These are phyloP conservation scores for Anser cygnoides DNA, from an alignment of 2,113 vertebrate genomes.

Conservation along the genomic window DNA sequence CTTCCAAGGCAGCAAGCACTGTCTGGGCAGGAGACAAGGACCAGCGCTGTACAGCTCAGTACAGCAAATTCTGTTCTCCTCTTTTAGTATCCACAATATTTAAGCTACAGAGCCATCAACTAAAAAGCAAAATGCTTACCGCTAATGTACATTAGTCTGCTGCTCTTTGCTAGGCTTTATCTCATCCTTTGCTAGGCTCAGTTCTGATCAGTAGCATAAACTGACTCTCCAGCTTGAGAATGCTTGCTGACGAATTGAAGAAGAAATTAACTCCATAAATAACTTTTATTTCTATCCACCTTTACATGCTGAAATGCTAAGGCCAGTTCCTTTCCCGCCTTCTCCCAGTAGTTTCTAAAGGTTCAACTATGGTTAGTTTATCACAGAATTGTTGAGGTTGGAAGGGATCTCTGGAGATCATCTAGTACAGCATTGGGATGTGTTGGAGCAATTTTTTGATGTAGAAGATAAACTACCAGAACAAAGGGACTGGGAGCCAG, in stretches of 20 bases:
- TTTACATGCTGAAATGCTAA: not conserved
- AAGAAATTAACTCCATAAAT: not conserved
- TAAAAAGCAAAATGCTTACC: not conserved
- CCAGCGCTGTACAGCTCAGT: not conserved
- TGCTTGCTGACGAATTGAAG: not conserved
- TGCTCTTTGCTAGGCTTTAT: not conserved
- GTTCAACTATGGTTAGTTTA: not conserved
- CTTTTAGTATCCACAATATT: not conserved
- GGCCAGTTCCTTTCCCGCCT: fast-evolving
- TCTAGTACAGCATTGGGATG: not conserved
- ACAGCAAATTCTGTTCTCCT: not conserved
- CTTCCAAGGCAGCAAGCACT: not conserved
- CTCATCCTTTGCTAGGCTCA: not conserved
- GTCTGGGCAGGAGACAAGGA: not conserved
- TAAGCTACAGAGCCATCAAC: not conserved
- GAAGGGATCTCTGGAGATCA: not conserved
- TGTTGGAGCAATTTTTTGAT: not conserved
- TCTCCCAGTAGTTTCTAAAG: not conserved
- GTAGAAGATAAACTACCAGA: not conserved
- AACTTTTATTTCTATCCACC: not conserved
- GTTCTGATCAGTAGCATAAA: not conserved
- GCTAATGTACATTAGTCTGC: not conserved
- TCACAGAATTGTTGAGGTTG: not conserved
- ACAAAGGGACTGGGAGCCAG: not conserved
- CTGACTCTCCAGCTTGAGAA: not conserved